These are phyloP conservation scores for Thryonomys swinderianus DNA, from an alignment of 2,113 vertebrate species.

Conservation along the genomic window DNA sequence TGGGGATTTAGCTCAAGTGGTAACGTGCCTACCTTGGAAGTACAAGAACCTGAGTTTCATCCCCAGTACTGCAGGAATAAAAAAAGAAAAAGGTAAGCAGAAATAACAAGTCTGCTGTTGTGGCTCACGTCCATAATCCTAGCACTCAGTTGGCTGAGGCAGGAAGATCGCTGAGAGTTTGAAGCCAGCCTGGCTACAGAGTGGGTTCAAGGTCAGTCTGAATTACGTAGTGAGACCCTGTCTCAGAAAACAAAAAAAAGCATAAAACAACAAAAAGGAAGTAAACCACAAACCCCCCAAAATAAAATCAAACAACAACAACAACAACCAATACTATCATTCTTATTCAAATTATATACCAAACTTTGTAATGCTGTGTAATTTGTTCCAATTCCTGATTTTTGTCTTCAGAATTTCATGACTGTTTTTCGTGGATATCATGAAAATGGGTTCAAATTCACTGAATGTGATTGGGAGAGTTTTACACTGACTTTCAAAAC, in stretches of 20 bases:
- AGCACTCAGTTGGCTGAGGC: not conserved
- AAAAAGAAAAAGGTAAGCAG: not conserved
- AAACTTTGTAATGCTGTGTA: not conserved
- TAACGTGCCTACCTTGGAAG: too few relatives aligned
- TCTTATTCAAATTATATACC: constrained; percentile 6
- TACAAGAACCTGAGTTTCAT: too few relatives aligned
- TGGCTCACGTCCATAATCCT: not conserved
- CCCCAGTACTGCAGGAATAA: too few relatives aligned
- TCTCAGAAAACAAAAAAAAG: not conserved
- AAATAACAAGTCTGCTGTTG: not conserved
- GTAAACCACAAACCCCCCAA: too few relatives aligned
- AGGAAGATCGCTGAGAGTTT: not conserved
- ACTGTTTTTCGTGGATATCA: not conserved
- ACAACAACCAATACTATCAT: not conserved
- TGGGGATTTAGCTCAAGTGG: too few relatives aligned
- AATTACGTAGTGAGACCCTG: not conserved
- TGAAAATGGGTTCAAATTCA: constrained; percentile 1
- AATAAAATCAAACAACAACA: not conserved
- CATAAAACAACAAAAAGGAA: not conserved
- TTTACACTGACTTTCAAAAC: not conserved
- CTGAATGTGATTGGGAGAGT: not conserved
- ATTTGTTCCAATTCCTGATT: not conserved
- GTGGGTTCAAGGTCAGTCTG: not conserved
- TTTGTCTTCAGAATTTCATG: not conserved
- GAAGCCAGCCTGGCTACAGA: not conserved